phyloP scores from a whole-genome alignment of 2,797 vertebrate species.

The Acanthornis magna region DNA sequence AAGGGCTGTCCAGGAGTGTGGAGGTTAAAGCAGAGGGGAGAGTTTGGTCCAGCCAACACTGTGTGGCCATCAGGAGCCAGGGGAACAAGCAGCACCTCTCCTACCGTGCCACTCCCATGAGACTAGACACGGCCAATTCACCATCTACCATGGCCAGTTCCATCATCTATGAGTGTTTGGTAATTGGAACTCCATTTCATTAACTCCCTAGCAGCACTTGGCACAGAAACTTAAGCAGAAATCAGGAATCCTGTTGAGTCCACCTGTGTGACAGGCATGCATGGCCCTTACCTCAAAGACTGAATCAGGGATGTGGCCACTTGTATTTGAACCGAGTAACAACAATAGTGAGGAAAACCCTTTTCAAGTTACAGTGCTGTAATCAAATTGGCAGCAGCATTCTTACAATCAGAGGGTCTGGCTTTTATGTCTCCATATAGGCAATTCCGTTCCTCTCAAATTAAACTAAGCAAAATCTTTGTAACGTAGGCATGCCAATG shows the following conservation, averaged over 20 bases:
- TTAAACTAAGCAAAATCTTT: neutral
- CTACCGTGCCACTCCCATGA: neutral
- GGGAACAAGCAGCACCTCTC: neutral
- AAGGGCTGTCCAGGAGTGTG: neutral
- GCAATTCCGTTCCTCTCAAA: neutral
- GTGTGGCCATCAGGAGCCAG: neutral
- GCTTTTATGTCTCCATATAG: neutral
- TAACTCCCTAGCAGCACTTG: neutral
- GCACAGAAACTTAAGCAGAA: neutral
- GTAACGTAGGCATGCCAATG: neutral
- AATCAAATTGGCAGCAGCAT: neutral
- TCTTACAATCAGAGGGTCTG: neutral
- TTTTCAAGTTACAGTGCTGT: neutral
- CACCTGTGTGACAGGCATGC: neutral
- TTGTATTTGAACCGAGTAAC: neutral
- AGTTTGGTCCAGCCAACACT: neutral
- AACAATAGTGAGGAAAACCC: neutral
- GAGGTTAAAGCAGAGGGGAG: neutral
- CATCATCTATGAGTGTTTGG: neutral
- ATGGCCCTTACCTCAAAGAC: neutral
- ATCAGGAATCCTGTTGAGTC: neutral
- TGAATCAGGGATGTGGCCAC: neutral
- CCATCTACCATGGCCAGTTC: too few relatives aligned
- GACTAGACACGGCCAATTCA: neutral
- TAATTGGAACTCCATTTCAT: neutral